Conservation (phyloP, 2,797 vertebrate genomes). For the Trachops cirrhosus region DNA sequence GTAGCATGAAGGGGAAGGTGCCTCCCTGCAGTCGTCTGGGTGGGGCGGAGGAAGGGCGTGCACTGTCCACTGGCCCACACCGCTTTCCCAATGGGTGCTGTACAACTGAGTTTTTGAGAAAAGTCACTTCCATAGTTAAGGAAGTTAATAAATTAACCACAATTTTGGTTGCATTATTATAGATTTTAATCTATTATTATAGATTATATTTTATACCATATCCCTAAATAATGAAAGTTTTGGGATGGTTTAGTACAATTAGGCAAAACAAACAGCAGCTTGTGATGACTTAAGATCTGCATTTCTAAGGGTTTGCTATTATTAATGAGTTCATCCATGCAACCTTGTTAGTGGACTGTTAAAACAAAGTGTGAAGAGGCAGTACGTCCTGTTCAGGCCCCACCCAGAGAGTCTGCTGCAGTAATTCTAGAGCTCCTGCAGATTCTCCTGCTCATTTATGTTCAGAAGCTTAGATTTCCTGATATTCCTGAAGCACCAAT, state of each 20-base stretch:
- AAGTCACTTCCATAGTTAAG: not conserved
- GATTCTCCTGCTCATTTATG: not conserved
- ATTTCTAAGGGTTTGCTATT: not conserved
- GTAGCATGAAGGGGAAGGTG: no score
- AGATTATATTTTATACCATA: not conserved
- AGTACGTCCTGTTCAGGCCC: not conserved
- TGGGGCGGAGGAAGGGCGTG: not conserved
- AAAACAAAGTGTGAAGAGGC: not conserved
- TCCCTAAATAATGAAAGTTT: not conserved
- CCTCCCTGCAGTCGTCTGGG: not conserved
- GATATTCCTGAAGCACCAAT: not conserved
- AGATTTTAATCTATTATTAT: no score
- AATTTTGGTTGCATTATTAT: not conserved
- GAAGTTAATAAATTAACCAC: not conserved
- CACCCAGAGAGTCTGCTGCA: not conserved
- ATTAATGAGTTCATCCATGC: not conserved
- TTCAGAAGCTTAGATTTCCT: not conserved
- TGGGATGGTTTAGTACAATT: not conserved
- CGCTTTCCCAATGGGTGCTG: accelerated
- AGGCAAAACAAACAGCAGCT: not conserved
- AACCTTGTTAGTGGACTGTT: not conserved
- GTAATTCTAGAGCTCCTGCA: not conserved
- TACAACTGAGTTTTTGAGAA: not conserved
- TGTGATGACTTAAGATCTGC: not conserved
- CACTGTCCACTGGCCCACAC: accelerated